Conservation (phyloP, 2,888 invertebrate genomes). For the Mechanitis mazaeus region DNA sequence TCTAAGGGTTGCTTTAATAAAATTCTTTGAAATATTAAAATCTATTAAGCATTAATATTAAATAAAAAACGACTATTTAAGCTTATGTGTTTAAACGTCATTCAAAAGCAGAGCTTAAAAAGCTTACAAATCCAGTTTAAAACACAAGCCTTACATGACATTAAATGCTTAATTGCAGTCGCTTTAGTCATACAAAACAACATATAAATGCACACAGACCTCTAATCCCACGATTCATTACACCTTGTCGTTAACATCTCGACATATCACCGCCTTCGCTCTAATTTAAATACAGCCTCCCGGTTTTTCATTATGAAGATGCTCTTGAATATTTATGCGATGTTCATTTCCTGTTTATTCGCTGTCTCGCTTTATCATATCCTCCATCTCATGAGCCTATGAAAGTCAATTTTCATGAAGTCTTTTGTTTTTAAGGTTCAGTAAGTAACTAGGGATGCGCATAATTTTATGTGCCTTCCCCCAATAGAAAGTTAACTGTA, state of each 20-base stretch:
- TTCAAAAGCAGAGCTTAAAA: not conserved
- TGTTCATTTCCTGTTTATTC: slow-evolving; percentile 41
- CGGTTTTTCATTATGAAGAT: slow-evolving; percentile 55
- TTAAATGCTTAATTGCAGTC: not conserved
- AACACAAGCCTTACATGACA: too few relatives aligned
- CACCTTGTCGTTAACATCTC: slow-evolving; percentile 35
- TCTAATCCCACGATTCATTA: slow-evolving; percentile 41
- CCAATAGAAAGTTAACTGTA: slow-evolving; percentile 18
- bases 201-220: slow-evolving; percentile 13
- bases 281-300: slow-evolving; percentile 50
- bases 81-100: too few relatives aligned
- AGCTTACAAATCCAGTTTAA: not conserved
- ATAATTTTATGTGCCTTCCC: slow-evolving; percentile 27
- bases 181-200: slow-evolving; percentile 13
- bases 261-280: slow-evolving; percentile 34
- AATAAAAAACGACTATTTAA: too few relatives aligned
- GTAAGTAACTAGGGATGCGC: slow-evolving; percentile 29
- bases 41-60: too few relatives aligned
- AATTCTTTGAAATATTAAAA: too few relatives aligned
- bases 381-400: slow-evolving; percentile 29
- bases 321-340: slow-evolving; percentile 56
- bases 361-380: slow-evolving; percentile 23
- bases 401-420: slow-evolving; percentile 39
- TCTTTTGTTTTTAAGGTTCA: slow-evolving; percentile 35
- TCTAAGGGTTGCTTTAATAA: too few relatives aligned